Base-by-base conservation (phyloP, 2,113 vertebrate species). In the Pao palembangensis region DNA sequence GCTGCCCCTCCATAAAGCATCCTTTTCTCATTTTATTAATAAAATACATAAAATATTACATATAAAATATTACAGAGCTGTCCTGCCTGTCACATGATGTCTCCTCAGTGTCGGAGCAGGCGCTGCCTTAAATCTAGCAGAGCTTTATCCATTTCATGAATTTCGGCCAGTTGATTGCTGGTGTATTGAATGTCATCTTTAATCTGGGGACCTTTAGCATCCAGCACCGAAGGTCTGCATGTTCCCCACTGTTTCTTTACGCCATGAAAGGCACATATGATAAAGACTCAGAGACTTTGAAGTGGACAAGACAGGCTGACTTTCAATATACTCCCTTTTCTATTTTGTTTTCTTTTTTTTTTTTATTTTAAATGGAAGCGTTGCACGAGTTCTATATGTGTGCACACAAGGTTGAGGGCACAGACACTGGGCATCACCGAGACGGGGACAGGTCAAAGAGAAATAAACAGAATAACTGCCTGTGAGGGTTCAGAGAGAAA, bases 401-500 rank as follows among this genome's bases (percentile, higher is more conserved):
- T 64, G 34, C 55, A 51, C 64, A 58, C n/a, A 63, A 73, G 58
- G 74, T 75, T 61, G 73, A 74, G 59, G 62, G 19, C n/a, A 70
- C 48, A 69, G 19, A 66, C 64, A 58, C 61, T 63, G 43, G 16
- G 47, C 69, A 67, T 65, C 75, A 25, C 64, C 19, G 64, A 81
- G 76, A 90, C 71, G 88, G 88, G 85, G 74, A 74, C 81, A 87
- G 86, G 79, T 89, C 89, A 91, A 87, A 85, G 76, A 62, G 86
- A 88, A 80, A 89, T 92, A 92, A 92, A 87, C 85, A 84, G 88
- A 93, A 85, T 69, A 31, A 79, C 72, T 58, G 83, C 54, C 60
- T 58, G 75, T 85, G 77, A 61, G 83, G 81, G 47, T 55, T 51
- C 18, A 53, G 34, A 57, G 66, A 57, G 51, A 83, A 73, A 76